These are phyloP conservation scores for Podilymbus podiceps DNA, from an alignment of 2,113 vertebrate species.

Conservation along the genomic window DNA sequence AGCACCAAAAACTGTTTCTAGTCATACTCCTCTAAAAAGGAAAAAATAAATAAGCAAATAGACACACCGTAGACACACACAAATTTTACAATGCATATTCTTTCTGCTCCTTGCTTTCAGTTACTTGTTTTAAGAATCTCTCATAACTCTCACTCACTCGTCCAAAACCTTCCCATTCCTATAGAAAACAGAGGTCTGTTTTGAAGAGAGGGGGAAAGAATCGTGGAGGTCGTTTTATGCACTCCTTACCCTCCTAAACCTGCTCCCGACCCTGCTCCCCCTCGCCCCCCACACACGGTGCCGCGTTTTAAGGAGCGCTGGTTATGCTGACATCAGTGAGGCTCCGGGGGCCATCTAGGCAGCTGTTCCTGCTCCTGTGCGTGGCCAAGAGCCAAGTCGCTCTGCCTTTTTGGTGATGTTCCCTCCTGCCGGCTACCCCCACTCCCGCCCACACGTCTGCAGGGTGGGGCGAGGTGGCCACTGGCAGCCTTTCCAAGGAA, in stretches of 20 bases:
- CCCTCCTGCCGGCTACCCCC: conserved; percentile 39
- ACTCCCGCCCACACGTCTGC: conserved; percentile 26
- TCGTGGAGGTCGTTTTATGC: not conserved
- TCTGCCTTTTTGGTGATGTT: conserved; percentile 55
- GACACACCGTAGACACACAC: not conserved
- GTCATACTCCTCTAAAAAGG: not conserved
- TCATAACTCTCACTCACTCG: not conserved
- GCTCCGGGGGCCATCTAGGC: conserved; percentile 51
- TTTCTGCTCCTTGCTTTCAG: not conserved
- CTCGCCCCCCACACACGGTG: not conserved
- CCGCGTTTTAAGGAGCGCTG: not conserved
- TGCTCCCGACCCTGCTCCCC: not conserved
- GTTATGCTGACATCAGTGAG: conserved; percentile 57
- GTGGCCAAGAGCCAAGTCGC: conserved; percentile 37
- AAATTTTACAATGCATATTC: not conserved
- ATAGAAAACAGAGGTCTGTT: not conserved
- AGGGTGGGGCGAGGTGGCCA: conserved; percentile 49
- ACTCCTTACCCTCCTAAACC: not conserved
- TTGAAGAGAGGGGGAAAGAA: not conserved
- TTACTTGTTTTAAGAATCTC: not conserved
- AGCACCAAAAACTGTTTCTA: not conserved
- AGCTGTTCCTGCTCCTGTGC: conserved; percentile 64
- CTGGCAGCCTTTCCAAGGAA: not conserved
- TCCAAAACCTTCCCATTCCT: not conserved
- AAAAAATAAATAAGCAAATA: not conserved